Evolutionary conservation across 2,888 invertebrate species (phyloP), one percentile per base, ranked within the genome.

Genomic region (Netelia melanura): DNA sequence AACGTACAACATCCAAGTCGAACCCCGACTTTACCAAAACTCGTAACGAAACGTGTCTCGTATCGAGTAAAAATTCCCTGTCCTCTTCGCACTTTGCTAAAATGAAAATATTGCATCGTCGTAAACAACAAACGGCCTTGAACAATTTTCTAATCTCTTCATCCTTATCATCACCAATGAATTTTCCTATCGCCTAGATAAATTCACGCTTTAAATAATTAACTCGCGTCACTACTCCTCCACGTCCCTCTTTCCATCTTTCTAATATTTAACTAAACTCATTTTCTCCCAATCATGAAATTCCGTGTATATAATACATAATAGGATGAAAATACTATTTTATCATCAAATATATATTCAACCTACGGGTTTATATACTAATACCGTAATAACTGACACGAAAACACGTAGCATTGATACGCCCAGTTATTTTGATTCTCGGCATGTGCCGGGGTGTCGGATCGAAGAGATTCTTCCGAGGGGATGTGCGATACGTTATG

Each of bases 21-120:
- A 58, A 21, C 56, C 64, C 54, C 71, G 38, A 56, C 52, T 61
- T 25, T 52, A 14, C 25, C 61, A 23, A 62, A 71, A 78, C 44
- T 48, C 44, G 1, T 0, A 21, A 54, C 56, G 38, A 67, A 21
- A 56, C 38, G 43, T 65, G 25, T 65, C 17, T 30, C 30, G 30
- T 30, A 30, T 30, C 43, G 65, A 68, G 68, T 25, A n/a, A 52
- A 38, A 52, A 52, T 14, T 10, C 2, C 2, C 11, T 48, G 48
- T 10, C 30, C 48, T 14, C 11, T 48, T 48, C 11, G 48, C 14
- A 8, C 14, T 48, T 48, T 48, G 1, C 10, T 14, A 6, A 48
- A 48, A 48, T 48, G 48, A 48, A 48, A 48, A 14, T 48, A 48
- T 48, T 48, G 2, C 2, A 10, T 48, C 2, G 48, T 48, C 48